phyloP scores from a whole-genome alignment of 1,140 invertebrate genomes.

The Drosophila bifasciata region DNA sequence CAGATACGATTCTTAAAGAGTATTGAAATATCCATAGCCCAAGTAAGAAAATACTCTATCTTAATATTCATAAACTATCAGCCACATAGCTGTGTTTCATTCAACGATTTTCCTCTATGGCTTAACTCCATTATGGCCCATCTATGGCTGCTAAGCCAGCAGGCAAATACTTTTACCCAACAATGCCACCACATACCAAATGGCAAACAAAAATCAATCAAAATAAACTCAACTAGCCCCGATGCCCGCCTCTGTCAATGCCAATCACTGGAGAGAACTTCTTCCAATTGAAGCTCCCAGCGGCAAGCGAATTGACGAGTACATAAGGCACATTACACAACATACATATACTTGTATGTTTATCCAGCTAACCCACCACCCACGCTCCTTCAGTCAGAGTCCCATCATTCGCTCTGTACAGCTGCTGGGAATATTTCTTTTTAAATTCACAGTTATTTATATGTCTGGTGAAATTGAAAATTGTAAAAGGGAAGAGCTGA shows the following conservation, averaged over 20 bases:
- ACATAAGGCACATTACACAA: conserved; percentile 57
- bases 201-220: conserved; percentile 63
- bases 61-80: background rate
- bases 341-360: conserved; percentile 32
- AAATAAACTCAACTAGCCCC: conserved; percentile 39
- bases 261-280: conserved; percentile 50
- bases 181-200: conserved; percentile 38
- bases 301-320: conserved; percentile 30
- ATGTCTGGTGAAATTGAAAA: conserved; percentile 68
- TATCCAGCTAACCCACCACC: conserved; percentile 18
- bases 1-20: too few species aligned
- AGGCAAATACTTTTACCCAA: conserved; percentile 29
- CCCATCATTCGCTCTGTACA: conserved; percentile 1
- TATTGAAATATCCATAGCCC: background rate
- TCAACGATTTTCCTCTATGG: background rate
- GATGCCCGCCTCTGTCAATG: conserved; percentile 7
- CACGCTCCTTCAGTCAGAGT: too few species aligned
- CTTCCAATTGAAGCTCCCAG: conserved; percentile 34
- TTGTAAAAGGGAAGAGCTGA: conserved; percentile 15
- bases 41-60: too few species aligned
- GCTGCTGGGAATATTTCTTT: conserved; percentile 53
- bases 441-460: conserved; percentile 77
- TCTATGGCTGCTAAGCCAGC: conserved; percentile 33
- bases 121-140: conserved; percentile 34
- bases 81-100: background rate